Conservation (phyloP, 2,797 vertebrate species). For the Scomberomorus guttatus region DNA sequence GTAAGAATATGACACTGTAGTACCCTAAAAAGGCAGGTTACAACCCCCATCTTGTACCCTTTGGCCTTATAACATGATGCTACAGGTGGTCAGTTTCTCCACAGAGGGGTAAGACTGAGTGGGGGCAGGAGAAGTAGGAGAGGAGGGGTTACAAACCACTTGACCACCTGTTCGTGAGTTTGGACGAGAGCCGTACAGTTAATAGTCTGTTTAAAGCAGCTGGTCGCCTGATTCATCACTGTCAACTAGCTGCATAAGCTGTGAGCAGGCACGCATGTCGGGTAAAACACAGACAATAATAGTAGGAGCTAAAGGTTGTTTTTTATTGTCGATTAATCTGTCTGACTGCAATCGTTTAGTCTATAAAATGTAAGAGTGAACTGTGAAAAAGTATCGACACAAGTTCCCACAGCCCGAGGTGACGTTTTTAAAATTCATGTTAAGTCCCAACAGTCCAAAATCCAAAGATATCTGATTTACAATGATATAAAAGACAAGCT, state of each 20-base stretch:
- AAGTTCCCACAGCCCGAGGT: not conserved
- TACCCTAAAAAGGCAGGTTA: not conserved
- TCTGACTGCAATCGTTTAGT: conserved; percentile 1
- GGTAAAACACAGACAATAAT: not conserved
- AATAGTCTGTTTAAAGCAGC: conserved; percentile 49
- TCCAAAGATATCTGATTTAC: too few species aligned
- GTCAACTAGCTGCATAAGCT: conserved; percentile 15
- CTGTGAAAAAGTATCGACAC: too few species aligned
- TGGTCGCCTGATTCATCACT: conserved; percentile 36
- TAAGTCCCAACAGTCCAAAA: too few species aligned
- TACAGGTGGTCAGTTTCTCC: conserved; percentile 50
- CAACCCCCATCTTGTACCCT: conserved; percentile 28
- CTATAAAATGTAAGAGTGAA: too few species aligned
- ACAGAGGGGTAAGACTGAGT: conserved; percentile 3
- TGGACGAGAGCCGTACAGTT: conserved; percentile 24
- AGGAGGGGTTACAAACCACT: conserved; percentile 8
- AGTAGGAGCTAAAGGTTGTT: not conserved
- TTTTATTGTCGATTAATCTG: not conserved
- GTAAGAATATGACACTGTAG: not conserved
- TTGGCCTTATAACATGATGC: conserved; percentile 41
- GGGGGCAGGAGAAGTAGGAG: not conserved
- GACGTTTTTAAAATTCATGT: not conserved
- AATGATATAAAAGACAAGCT: too few species aligned
- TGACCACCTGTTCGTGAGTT: conserved; percentile 64
- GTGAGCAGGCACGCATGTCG: not conserved